phyloP scores from a whole-genome alignment of 2,888 invertebrate species.

The Acrobasis consociella region DNA sequence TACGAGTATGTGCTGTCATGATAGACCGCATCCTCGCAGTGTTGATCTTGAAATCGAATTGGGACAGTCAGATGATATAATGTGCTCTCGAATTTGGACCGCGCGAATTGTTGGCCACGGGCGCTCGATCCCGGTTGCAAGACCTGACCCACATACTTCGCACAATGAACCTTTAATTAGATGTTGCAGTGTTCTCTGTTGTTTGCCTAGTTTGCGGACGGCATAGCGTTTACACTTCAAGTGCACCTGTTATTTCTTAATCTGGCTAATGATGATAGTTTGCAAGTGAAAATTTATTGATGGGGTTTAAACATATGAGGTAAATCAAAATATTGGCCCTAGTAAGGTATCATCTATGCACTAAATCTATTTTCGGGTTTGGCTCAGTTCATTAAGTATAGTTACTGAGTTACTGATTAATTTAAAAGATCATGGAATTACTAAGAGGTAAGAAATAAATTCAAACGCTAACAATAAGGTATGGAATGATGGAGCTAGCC shows the following conservation, averaged over 20 bases:
- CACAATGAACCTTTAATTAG: conserved; percentile 68
- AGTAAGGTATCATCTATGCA: too few relatives aligned
- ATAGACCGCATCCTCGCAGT: background rate
- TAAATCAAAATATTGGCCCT: too few relatives aligned
- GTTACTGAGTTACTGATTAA: too few relatives aligned
- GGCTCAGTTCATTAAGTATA: too few relatives aligned
- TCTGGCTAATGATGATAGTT: background rate
- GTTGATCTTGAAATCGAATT: conserved; percentile 28
- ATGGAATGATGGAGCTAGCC: too few relatives aligned
- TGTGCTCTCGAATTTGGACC: conserved; percentile 69
- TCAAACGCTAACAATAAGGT: too few relatives aligned
- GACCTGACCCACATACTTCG: conserved; percentile 39
- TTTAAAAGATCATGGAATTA: too few relatives aligned
- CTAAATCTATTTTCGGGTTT: too few relatives aligned
- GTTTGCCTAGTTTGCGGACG: conserved; percentile 55
- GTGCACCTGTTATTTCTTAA: conserved; percentile 30
- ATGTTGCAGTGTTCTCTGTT: conserved; percentile 51
- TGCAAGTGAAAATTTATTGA: background rate
- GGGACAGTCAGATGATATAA: conserved; percentile 38
- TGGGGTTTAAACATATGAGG: background rate
- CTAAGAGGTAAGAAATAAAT: too few relatives aligned
- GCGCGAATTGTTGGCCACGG: conserved; percentile 56
- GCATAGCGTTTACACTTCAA: conserved; percentile 40
- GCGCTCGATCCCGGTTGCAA: conserved; percentile 52
- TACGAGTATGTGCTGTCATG: background rate